Percentiles rank a stretch among this genome's conserved stretches.
Conservation (phyloP, 1,140 invertebrate genomes). For the Belonocnema kinseyi region DNA sequence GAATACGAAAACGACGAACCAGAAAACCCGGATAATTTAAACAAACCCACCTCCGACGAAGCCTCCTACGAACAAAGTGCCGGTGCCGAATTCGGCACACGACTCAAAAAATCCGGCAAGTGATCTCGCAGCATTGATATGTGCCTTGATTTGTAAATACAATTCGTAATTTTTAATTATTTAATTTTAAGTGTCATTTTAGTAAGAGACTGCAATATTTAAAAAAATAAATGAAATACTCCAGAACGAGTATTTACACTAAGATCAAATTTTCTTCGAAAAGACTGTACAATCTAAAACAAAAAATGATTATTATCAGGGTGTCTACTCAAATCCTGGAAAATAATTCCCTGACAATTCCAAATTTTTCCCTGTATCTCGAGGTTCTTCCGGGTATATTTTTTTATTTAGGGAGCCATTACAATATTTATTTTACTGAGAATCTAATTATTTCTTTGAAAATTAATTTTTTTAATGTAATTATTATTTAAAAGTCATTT, state of each 20-base stretch:
- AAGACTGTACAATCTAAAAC: not conserved
- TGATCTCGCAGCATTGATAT: not conserved
- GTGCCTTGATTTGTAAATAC: not conserved
- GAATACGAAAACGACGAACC: slow-evolving; percentile 63
- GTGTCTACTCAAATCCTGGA: too few species aligned
- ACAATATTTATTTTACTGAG: too few species aligned
- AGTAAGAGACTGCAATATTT: not conserved
- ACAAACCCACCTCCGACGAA: slow-evolving; percentile 17
- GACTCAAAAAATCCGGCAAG: slow-evolving; percentile 47
- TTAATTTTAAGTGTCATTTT: not conserved
- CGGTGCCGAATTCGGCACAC: slow-evolving; percentile 59
- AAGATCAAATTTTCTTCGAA: too few species aligned
- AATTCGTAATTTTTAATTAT: not conserved
- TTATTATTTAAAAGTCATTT: too few species aligned
- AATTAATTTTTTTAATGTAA: too few species aligned
- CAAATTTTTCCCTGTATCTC: too few species aligned
- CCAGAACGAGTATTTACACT: not conserved
- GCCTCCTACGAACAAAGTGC: slow-evolving; percentile 41
- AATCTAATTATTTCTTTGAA: too few species aligned
- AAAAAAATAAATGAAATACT: not conserved
- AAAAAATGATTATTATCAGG: not conserved
- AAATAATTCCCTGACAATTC: too few species aligned
- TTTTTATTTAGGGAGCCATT: not conserved
- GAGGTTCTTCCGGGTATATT: too few species aligned
- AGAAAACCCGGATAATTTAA: not conserved